phyloP scores from a whole-genome alignment of 2,888 invertebrate genomes.

The Polydrusus tereticollis region DNA sequence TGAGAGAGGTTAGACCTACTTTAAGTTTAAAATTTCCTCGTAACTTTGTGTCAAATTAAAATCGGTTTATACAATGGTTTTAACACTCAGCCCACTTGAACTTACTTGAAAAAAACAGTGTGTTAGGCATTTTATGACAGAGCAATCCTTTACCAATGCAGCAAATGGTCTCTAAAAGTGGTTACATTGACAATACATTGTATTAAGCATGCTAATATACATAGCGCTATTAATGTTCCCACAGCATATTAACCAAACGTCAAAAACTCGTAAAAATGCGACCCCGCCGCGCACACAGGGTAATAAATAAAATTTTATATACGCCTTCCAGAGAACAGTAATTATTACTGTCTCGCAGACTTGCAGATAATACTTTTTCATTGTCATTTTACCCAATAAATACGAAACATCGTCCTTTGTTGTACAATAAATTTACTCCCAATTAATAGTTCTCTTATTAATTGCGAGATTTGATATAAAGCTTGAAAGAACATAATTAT shows the following conservation, averaged over 20 bases:
- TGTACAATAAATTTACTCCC: neutral
- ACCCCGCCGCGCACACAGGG: conserved; percentile 2
- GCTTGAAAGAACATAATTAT: no score
- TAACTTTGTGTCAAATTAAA: no score
- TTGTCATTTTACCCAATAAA: conserved; percentile 23
- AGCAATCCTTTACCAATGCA: neutral
- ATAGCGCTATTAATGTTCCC: neutral
- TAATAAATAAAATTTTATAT: conserved; percentile 35
- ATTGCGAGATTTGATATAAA: neutral
- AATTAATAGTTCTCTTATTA: neutral
- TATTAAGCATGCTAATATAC: neutral
- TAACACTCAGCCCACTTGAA: no score
- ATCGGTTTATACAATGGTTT: no score
- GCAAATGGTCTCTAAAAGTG: neutral
- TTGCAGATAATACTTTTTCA: conserved; percentile 24
- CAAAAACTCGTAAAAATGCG: conserved; percentile 16
- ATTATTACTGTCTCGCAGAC: conserved; percentile 22
- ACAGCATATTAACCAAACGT: neutral
- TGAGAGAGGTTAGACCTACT: no score
- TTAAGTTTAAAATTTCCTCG: no score
- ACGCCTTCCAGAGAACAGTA: conserved; percentile 23
- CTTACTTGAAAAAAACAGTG: no score
- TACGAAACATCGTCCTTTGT: conserved; percentile 19
- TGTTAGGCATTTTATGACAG: neutral
- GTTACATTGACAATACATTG: neutral